Evolutionary conservation across 2,797 vertebrate species (phyloP), one percentile per base, ranked within the genome.

Genomic region (Aythya fuligula): DNA sequence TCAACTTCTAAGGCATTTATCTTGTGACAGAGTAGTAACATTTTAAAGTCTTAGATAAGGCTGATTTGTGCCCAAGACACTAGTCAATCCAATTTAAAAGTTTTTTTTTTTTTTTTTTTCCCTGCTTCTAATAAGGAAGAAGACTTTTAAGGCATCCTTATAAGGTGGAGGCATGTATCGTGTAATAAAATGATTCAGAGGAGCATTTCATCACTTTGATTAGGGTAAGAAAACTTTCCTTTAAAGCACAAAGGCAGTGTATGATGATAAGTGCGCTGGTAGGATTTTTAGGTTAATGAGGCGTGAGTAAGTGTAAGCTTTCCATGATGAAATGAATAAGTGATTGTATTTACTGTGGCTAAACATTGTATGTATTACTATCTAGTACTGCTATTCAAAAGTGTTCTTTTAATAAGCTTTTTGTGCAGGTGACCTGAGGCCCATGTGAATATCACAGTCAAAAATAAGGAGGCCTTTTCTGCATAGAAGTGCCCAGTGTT

Each of bases 211-310:
- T 71, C 30, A 30, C 41, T 87, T 83, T 80, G 20, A n/a, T 80
- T 80, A 87, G 21, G 10, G 11, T 47, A 75, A 86, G 36, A 93
- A 91, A 91, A 38, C n/a, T 57, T 93, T 75, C 18, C 41, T 64
- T 77, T 20, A 80, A 81, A 45, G 82, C 49, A 87, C 36, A 65
- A 89, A 79, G 43, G 21, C 36, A 66, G 41, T 66, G 64, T 86
- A 90, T 74, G n/a, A 91, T 82, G 83, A 84, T 89, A 87, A 93
- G 6, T 36, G 38, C 36, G 13, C 39, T 90, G 43, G 70, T 62
- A 94, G 67, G 43, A 81, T 76, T 92, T 93, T 94, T 95, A 73
- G 24, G 47, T 85, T 92, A 96, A 89, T 80, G 93, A 75, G 28
- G 13, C 81, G 72, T 66, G 20, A 89, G 60, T 77, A 89, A 94